Conservation (phyloP, 2,113 vertebrate genomes). For the Phodopus roborovskii region DNA sequence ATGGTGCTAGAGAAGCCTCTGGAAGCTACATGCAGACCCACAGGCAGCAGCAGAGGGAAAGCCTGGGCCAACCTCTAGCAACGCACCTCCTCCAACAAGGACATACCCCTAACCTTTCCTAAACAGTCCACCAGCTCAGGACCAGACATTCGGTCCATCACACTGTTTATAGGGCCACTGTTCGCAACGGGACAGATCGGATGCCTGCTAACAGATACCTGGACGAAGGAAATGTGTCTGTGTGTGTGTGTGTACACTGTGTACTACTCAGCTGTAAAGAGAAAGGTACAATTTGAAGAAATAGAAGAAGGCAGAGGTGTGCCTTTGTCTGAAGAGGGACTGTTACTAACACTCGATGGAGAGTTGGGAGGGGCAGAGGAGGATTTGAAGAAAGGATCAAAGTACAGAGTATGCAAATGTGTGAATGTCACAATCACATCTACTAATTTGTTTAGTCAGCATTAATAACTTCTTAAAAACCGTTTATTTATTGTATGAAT, state of each 20-base stretch:
- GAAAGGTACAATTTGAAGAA: not conserved
- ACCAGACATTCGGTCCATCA: not conserved
- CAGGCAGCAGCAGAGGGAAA: not conserved
- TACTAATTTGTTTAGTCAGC: not conserved
- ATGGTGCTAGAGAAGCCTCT: not conserved
- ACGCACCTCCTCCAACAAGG: not conserved
- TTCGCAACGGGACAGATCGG: not conserved
- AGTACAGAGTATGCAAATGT: not conserved
- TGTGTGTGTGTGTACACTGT: not conserved
- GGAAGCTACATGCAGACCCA: not conserved
- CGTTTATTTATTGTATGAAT: not conserved
- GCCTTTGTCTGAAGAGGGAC: not conserved
- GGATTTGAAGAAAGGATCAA: not conserved
- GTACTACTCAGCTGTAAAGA: not conserved
- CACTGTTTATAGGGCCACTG: not conserved
- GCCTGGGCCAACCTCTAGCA: not conserved
- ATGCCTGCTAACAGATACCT: not conserved
- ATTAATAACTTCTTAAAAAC: not conserved
- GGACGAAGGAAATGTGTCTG: not conserved
- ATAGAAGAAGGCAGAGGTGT: not conserved
- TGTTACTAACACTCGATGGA: not conserved
- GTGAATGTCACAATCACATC: not conserved
- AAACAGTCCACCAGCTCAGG: not conserved
- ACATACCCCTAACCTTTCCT: not conserved
- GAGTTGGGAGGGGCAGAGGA: not conserved